These are phyloP conservation scores for Hucho hucho DNA, from an alignment of 2,113 vertebrate genomes.

Conservation along the genomic window DNA sequence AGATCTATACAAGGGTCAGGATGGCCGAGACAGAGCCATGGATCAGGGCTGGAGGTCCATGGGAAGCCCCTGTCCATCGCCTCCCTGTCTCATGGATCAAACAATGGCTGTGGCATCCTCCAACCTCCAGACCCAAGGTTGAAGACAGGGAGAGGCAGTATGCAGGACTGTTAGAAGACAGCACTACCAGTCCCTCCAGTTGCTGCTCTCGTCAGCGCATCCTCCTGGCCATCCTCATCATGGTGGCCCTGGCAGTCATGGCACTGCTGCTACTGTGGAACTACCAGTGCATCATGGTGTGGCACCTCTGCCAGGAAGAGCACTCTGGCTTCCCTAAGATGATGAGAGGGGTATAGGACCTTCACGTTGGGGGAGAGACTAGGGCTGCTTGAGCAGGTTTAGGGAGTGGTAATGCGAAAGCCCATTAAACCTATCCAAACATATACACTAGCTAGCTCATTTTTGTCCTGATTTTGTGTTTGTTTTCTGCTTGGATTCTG, in stretches of 20 bases:
- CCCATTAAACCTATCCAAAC: background rate
- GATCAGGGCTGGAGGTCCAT: background rate
- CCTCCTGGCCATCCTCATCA: slow-evolving; percentile 19
- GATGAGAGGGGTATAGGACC: background rate
- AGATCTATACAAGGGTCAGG: background rate
- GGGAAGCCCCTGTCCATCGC: background rate
- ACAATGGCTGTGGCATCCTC: slow-evolving; percentile 13
- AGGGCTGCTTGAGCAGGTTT: background rate
- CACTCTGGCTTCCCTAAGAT: background rate
- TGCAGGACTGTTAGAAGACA: background rate
- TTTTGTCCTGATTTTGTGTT: too few species aligned
- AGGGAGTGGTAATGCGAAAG: too few species aligned
- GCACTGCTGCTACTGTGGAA: slow-evolving; percentile 51
- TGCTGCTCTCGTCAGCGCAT: slow-evolving; percentile 20
- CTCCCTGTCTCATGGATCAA: slow-evolving; percentile 35
- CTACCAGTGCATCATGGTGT: slow-evolving; percentile 56
- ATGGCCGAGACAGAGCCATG: slow-evolving; percentile 35
- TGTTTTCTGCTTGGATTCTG: too few species aligned
- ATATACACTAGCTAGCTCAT: background rate
- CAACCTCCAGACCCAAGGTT: background rate
- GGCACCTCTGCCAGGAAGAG: slow-evolving; percentile 39
- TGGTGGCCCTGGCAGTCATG: slow-evolving; percentile 34
- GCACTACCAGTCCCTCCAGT: background rate
- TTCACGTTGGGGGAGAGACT: background rate
- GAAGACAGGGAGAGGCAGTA: background rate